phyloP scores from a whole-genome alignment of 2,888 invertebrate genomes.

The Glaucopsyche alexis region DNA sequence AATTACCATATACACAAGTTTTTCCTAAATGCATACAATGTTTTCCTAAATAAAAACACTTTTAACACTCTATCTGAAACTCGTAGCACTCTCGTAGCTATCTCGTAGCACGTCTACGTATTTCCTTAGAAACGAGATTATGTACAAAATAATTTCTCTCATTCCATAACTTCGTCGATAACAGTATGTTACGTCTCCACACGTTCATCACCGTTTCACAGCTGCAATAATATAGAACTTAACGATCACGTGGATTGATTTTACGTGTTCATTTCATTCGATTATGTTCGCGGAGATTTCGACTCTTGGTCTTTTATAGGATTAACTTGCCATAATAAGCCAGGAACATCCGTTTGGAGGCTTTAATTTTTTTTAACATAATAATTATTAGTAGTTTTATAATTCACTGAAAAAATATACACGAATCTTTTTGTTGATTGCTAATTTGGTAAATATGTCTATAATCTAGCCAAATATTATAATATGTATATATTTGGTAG shows the following conservation, averaged over 20 bases:
- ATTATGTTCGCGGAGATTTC: constrained; percentile 8
- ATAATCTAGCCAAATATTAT: too few species aligned
- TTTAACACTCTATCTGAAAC: not conserved
- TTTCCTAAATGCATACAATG: not conserved
- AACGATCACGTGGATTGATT: constrained; percentile 51
- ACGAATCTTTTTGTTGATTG: too few species aligned
- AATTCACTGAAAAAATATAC: too few species aligned
- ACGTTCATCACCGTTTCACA: constrained; percentile 57
- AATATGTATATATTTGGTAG: too few species aligned
- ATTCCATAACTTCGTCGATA: constrained; percentile 51
- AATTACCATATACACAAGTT: too few species aligned
- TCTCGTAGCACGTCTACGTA: constrained; percentile 47
- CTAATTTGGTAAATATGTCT: too few species aligned
- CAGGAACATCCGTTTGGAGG: not conserved
- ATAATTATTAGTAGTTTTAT: too few species aligned
- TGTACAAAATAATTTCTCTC: constrained; percentile 3
- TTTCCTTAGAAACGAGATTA: constrained; percentile 6
- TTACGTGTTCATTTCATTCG: constrained; percentile 40
- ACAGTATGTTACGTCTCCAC: constrained; percentile 60
- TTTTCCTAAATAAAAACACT: not conserved
- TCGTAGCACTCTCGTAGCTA: constrained; percentile 46
- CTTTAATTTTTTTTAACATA: too few species aligned
- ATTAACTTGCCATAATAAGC: not conserved
- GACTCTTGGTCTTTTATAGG: not conserved
- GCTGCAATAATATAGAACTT: constrained; percentile 54